Percentiles rank a stretch among this genome's conserved stretches.
Evolutionary conservation across 1,140 invertebrate genomes (phyloP).

Genomic region (Reticulitermes speratus): DNA sequence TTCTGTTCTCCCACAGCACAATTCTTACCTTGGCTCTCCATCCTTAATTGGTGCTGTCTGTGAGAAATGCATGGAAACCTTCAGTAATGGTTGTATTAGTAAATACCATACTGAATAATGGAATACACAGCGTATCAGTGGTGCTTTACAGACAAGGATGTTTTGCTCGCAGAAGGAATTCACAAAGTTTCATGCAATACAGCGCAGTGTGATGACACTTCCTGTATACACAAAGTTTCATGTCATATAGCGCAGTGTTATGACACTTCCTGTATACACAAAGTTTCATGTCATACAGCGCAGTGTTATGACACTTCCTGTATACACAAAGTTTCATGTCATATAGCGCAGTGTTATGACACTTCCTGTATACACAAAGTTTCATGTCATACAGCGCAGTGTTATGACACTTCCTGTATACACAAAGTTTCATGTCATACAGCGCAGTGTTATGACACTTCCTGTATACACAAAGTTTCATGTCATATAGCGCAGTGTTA

Average conservation of each 20-base stretch:
- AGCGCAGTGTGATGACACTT: background rate
- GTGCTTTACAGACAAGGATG: too few relatives aligned
- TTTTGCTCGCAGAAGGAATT: too few relatives aligned
- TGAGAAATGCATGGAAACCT: too few relatives aligned
- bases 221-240: background rate
- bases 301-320: background rate
- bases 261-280: background rate
- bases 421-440: background rate
- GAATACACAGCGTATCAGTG: too few relatives aligned
- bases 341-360: background rate
- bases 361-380: background rate
- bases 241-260: too few relatives aligned
- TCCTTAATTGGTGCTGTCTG: too few relatives aligned
- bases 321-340: background rate
- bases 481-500: too few relatives aligned
- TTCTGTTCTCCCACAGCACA: too few relatives aligned
- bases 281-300: too few relatives aligned
- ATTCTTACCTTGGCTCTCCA: too few relatives aligned
- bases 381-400: too few relatives aligned
- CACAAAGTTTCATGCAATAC: too few relatives aligned
- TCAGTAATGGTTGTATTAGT: background rate
- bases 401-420: background rate
- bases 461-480: background rate
- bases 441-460: background rate
- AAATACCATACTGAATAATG: background rate